Percentiles rank a stretch among this genome's conserved stretches.
phyloP scores from a whole-genome alignment of 1,140 invertebrate genomes.

The Antheraea mylitta region DNA sequence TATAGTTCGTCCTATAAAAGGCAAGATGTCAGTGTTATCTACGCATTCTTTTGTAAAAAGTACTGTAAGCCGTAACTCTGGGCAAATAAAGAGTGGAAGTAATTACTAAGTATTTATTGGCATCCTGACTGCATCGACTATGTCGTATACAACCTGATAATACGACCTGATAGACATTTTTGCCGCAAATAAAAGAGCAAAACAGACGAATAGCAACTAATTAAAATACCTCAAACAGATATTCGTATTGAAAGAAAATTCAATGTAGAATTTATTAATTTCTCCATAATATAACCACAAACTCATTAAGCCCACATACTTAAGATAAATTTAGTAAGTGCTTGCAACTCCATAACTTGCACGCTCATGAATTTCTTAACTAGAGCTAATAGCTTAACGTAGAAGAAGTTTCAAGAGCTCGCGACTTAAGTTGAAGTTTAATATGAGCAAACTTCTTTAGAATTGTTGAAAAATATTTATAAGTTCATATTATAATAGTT shows the following conservation, averaged over 20 bases:
- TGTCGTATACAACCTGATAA: no score
- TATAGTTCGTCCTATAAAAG: no score
- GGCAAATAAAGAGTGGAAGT: no score
- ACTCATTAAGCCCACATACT: constrained; percentile 3
- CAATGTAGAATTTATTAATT: background rate
- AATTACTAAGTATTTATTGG: no score
- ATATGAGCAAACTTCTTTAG: constrained; percentile 2
- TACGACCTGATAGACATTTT: no score
- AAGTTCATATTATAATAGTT: background rate
- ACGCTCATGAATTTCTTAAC: constrained; percentile 20
- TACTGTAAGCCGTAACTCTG: no score
- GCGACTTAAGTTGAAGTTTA: constrained; percentile 15
- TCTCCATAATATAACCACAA: background rate
- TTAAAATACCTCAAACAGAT: no score
- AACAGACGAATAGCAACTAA: no score
- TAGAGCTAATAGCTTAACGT: constrained; percentile 17
- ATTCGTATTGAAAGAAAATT: background rate
- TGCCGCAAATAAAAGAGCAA: no score
- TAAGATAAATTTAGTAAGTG: constrained; percentile 19
- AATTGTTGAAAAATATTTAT: background rate
- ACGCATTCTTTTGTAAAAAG: no score
- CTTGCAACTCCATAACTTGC: constrained; percentile 16
- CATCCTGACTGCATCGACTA: no score
- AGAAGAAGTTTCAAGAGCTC: constrained; percentile 15
- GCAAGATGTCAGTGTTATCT: no score